A percentile compares a stretch with the other conserved stretches of the same genome.
Evolutionary conservation across 2,888 invertebrate genomes (phyloP).

Genomic region (Elmis aenea): DNA sequence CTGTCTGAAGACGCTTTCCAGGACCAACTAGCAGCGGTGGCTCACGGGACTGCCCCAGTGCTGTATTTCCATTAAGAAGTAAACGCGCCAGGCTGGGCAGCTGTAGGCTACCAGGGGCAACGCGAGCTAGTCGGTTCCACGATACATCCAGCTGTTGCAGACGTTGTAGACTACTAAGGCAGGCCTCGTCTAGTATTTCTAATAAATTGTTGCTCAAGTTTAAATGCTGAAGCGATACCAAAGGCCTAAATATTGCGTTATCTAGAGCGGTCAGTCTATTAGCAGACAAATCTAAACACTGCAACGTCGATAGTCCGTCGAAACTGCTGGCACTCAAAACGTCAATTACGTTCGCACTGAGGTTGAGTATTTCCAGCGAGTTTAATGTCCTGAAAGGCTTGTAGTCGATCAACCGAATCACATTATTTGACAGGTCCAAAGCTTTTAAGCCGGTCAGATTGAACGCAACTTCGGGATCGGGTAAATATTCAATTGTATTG

Average conservation of each 20-base stretch:
- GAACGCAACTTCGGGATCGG: slow-evolving; percentile 19
- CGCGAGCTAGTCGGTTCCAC: slow-evolving; percentile 59
- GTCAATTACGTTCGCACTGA: slow-evolving; percentile 64
- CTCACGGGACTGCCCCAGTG: slow-evolving; percentile 55
- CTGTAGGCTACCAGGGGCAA: slow-evolving; percentile 63
- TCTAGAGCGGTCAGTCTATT: slow-evolving; percentile 58
- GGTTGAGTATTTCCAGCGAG: slow-evolving; percentile 55
- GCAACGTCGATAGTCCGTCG: slow-evolving; percentile 56
- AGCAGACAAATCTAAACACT: slow-evolving; percentile 64
- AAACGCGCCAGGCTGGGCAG: slow-evolving; percentile 72
- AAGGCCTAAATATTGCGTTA: slow-evolving; percentile 53
- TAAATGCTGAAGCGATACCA: slow-evolving; percentile 61
- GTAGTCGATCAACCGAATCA: slow-evolving; percentile 50
- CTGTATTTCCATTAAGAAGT: slow-evolving; percentile 74
- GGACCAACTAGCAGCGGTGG: slow-evolving; percentile 62
- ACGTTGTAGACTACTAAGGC: slow-evolving; percentile 58
- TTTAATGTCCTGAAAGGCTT: slow-evolving; percentile 53
- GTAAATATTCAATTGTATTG: slow-evolving; percentile 27
- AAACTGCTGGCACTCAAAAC: slow-evolving; percentile 56
- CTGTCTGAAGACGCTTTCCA: slow-evolving; percentile 72
- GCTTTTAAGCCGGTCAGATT: slow-evolving; percentile 48
- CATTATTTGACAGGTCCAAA: slow-evolving; percentile 59
- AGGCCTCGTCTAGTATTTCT: slow-evolving; percentile 58
- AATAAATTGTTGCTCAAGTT: slow-evolving; percentile 67
- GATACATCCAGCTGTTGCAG: slow-evolving; percentile 68